phyloP scores from a whole-genome alignment of 64 coral and sea anemone species.

The Cladopsammia gracilis region DNA sequence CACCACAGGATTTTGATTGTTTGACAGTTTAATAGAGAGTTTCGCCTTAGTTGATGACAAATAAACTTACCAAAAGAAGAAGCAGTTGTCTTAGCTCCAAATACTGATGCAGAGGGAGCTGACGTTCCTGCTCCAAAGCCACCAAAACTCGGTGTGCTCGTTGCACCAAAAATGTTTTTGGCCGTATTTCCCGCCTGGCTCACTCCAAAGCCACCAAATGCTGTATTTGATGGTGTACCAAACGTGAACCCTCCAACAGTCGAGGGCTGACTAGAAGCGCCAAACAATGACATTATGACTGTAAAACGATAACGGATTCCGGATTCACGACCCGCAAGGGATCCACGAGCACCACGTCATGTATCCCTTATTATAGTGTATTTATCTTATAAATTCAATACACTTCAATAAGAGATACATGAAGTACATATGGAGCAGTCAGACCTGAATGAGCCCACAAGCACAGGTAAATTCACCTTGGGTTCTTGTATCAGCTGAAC shows the following conservation, averaged over 20 bases:
- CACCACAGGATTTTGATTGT: no score
- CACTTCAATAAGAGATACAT: no score
- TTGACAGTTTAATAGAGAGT: no score
- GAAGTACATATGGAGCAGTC: no score
- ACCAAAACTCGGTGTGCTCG: conserved; percentile 11
- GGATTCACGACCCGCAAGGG: no score
- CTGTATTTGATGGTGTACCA: conserved; percentile 60
- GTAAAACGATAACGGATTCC: no score
- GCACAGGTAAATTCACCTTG: no score
- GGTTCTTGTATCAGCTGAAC: no score
- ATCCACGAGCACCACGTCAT: no score
- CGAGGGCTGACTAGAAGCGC: conserved; percentile 18
- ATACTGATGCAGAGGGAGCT: conserved; percentile 11
- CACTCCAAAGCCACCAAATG: conserved; percentile 38
- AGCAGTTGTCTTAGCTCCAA: conserved; percentile 51
- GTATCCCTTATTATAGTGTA: no score
- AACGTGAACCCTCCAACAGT: conserved; percentile 31
- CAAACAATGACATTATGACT: conserved; percentile 10
- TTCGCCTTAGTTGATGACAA: neutral
- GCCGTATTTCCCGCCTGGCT: conserved; percentile 24
- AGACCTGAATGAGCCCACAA: no score
- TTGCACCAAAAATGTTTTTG: conserved; percentile 11
- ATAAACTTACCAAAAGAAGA: conserved; percentile 46
- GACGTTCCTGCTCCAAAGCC: conserved; percentile 55
- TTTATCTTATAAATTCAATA: no score